A percentile compares a stretch with the other conserved stretches of the same genome.
phyloP scores from a whole-genome alignment of 2,113 vertebrate genomes.

The Merops nubicus region DNA sequence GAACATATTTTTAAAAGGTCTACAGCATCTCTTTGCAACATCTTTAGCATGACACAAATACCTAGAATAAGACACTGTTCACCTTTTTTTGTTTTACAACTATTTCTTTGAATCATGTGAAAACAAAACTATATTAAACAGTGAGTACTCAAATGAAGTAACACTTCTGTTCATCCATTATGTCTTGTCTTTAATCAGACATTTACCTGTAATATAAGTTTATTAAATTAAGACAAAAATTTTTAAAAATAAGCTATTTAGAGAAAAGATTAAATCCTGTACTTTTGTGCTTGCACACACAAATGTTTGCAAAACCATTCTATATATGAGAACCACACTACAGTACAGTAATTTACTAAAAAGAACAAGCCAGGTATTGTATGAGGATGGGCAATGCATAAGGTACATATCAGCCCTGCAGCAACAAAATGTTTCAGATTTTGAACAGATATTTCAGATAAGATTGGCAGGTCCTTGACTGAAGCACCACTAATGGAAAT shows the following conservation, averaged over 20 bases:
- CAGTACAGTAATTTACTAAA: neutral
- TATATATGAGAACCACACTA: neutral
- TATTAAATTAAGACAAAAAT: neutral
- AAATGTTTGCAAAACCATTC: neutral
- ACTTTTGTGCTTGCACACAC: neutral
- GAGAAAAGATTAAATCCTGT: neutral
- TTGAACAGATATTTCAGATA: slow-evolving; percentile 25
- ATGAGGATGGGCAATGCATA: neutral
- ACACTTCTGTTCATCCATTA: neutral
- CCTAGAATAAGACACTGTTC: neutral
- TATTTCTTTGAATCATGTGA: neutral
- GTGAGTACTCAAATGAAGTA: neutral
- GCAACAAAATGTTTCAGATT: slow-evolving; percentile 17
- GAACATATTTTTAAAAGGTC: neutral
- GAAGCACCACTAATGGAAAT: neutral
- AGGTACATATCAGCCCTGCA: neutral
- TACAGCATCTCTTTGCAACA: neutral
- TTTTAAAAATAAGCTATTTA: neutral
- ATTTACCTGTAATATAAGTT: neutral
- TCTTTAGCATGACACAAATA: neutral
- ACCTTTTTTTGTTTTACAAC: neutral
- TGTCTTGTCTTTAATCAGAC: neutral
- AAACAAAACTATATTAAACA: neutral
- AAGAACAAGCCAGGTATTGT: neutral
- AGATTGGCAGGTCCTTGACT: slow-evolving; percentile 18